These are phyloP conservation scores for Cephalopterus ornatus DNA, from an alignment of 2,113 vertebrate species.

Conservation along the genomic window DNA sequence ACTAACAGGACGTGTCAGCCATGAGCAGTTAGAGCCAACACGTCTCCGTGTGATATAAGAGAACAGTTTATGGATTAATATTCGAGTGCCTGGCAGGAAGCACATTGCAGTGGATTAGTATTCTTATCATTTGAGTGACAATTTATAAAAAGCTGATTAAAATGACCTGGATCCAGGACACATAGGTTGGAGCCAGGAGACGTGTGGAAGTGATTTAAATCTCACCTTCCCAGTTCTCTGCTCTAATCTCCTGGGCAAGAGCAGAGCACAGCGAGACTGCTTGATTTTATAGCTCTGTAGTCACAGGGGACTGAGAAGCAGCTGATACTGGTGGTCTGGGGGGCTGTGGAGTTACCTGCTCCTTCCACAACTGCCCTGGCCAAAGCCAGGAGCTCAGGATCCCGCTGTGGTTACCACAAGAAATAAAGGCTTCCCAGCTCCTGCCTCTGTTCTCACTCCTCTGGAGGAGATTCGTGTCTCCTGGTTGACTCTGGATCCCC, in stretches of 20 bases:
- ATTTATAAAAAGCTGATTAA: conserved; percentile 37
- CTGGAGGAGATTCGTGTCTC: not conserved
- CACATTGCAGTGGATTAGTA: not conserved
- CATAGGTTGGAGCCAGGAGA: not conserved
- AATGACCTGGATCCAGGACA: not conserved
- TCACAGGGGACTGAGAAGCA: not conserved
- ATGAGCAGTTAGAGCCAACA: not conserved
- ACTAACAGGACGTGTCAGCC: not conserved
- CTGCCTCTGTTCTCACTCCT: not conserved
- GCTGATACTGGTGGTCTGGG: not conserved
- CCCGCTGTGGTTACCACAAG: not conserved
- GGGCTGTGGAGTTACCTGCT: not conserved
- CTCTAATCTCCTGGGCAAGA: not conserved
- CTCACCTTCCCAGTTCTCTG: not conserved
- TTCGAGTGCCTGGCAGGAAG: conserved; percentile 6
- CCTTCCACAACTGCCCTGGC: not conserved
- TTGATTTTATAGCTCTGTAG: not conserved
- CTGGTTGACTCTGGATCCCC: not conserved
- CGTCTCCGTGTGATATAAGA: not conserved
- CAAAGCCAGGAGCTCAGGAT: not conserved
- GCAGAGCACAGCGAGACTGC: not conserved
- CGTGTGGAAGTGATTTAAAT: conserved; percentile 1
- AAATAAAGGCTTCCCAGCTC: not conserved
- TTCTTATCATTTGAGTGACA: not conserved
- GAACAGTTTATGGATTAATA: not conserved